Percentiles rank a stretch among this genome's conserved stretches.
phyloP scores from a whole-genome alignment of 2,797 vertebrate species.

The Leuciscus waleckii region DNA sequence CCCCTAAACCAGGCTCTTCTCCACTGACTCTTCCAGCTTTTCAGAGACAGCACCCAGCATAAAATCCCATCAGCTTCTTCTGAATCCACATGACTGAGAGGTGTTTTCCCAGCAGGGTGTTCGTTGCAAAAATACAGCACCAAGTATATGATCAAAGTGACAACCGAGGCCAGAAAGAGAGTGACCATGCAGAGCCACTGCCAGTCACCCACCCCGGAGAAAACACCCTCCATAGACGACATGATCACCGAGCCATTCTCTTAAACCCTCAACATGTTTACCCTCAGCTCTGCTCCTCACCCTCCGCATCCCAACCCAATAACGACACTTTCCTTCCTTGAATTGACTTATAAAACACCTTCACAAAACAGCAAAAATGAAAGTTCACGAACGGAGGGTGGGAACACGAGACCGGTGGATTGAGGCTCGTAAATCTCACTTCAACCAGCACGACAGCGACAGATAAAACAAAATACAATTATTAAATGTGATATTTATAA shows the following conservation, averaged over 20 bases:
- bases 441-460: neutral
- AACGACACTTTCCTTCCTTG: conserved; percentile 9
- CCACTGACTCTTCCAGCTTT: conserved; percentile 89
- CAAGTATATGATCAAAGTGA: conserved; percentile 85
- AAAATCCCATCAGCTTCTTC: conserved; percentile 83
- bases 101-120: conserved; percentile 47
- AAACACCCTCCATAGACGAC: conserved; percentile 35
- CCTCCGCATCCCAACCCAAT: conserved; percentile 26
- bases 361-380: conserved; percentile 21
- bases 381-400: neutral
- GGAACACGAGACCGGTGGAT: neutral
- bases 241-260: conserved; percentile 27
- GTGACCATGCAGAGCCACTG: conserved; percentile 88
- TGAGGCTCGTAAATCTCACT: conserved; percentile 1
- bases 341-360: neutral
- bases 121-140: conserved; percentile 81
- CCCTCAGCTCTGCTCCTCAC: neutral
- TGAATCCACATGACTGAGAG: conserved; percentile 61
- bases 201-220: conserved; percentile 75
- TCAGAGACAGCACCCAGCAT: conserved; percentile 88
- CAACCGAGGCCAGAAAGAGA: conserved; percentile 87
- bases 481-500: neutral
- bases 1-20: conserved; percentile 87
- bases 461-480: neutral
- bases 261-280: conserved; percentile 27